A percentile compares a stretch with the other conserved stretches of the same genome.
Conservation (phyloP, 2,113 vertebrate genomes). For the Phocoena sinus region DNA sequence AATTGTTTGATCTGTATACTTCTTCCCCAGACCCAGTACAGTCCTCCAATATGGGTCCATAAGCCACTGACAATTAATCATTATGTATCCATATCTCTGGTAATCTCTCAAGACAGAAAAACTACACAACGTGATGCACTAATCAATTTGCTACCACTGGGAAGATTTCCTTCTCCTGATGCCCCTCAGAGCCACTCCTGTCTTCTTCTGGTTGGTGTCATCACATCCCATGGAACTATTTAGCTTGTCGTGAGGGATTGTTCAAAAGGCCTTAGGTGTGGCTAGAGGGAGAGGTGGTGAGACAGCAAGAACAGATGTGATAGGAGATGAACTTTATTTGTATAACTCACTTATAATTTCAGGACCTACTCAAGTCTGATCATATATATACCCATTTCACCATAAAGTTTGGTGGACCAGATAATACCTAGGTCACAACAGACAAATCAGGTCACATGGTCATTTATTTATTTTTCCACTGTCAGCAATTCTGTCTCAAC, state of each 20-base stretch:
- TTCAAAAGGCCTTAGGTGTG: neutral
- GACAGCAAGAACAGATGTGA: neutral
- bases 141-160: neutral
- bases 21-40: neutral
- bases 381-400: neutral
- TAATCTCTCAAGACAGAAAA: neutral
- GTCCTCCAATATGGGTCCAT: neutral
- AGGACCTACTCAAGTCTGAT: neutral
- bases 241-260: neutral
- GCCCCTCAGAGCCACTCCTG: neutral
- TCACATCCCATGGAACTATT: neutral
- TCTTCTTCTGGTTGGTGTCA: neutral
- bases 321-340: neutral
- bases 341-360: neutral
- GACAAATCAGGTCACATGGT: neutral
- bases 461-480: neutral
- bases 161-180: neutral
- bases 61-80: neutral
- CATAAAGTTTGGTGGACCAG: neutral
- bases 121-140: neutral
- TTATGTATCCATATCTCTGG: neutral
- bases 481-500: neutral
- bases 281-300: neutral
- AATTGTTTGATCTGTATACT: neutral
- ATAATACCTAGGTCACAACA: neutral